These are phyloP conservation scores for Jaculus jaculus DNA, from an alignment of 2,113 vertebrate species.

Conservation along the genomic window DNA sequence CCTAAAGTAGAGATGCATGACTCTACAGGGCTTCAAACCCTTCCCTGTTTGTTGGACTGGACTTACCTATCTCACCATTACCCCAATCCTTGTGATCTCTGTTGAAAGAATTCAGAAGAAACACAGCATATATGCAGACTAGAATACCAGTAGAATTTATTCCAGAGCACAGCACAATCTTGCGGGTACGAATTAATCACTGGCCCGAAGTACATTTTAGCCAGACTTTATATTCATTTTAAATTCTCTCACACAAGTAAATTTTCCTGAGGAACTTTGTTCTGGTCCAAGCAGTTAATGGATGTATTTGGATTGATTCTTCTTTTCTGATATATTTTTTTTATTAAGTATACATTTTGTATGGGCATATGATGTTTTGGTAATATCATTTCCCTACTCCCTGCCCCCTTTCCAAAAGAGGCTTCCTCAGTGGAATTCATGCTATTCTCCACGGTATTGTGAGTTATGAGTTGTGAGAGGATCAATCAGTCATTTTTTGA, in stretches of 20 bases:
- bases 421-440: too few relatives aligned
- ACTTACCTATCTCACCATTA: background rate
- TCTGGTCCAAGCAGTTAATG: background rate
- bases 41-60: background rate
- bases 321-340: too few relatives aligned
- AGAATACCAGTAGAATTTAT: background rate
- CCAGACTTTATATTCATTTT: background rate
- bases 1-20: background rate
- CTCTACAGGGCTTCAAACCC: background rate
- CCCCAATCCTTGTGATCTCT: background rate
- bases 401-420: too few relatives aligned
- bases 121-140: fast-evolving
- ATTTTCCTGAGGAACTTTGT: background rate
- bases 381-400: too few relatives aligned
- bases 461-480: too few relatives aligned
- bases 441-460: too few relatives aligned
- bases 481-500: too few relatives aligned
- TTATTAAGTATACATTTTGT: too few relatives aligned
- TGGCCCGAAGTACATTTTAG: background rate
- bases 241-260: background rate
- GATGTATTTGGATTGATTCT: too few relatives aligned
- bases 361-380: too few relatives aligned
- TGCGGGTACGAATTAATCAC: background rate
- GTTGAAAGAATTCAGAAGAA: background rate
- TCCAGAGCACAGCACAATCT: background rate